Evolutionary conservation across 1,140 invertebrate genomes (phyloP), one percentile per base, ranked within the genome.

Genomic region (Teleopsis dalmanni): DNA sequence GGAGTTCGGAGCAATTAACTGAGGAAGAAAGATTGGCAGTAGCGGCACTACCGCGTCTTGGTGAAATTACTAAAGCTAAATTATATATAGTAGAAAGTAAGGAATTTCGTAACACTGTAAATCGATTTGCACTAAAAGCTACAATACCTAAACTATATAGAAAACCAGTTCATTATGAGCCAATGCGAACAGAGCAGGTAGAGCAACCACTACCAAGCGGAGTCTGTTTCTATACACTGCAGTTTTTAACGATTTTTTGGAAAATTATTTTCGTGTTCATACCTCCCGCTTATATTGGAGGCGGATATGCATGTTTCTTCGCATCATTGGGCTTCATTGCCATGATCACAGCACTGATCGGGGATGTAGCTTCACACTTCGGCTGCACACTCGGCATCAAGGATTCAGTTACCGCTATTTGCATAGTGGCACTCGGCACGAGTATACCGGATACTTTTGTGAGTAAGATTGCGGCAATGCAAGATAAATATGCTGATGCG

Each of bases 381-480:
- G 90, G 90, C 41, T 91, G 88, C 62, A 90, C 86, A 23, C 76
- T 92, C 35, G 87, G 88, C 22, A 77, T 93, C 25, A 82, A 83
- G 66, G 88, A 93, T 70, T 78, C 84, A 13, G 84, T 93, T n/a
- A 92, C 88, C 35, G 90, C 90, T 33, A 85, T 93, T 50, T 80
- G 84, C 13, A 87, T 93, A 64, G 88, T 91, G 14, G 87, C 88
- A 18, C 73, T 91, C 7, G 88, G 88, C 49, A 91, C 88, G 42
- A 88, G 85, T 71, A 80, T 91, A 60, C 88, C 88, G 73, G 90
- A 94, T 74, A 92, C 88, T 41, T 94, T 93, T 72, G 90, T 90
- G 45, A 91, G 87, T 61, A 91, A 91, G 75, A 85, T 91, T 47
- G 87, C 91, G 35, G 90, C 90, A 26, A 80, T 88, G 50, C 85